Evolutionary conservation across 2,113 vertebrate genomes (phyloP).

Genomic region (Triplophysa tibetana): DNA sequence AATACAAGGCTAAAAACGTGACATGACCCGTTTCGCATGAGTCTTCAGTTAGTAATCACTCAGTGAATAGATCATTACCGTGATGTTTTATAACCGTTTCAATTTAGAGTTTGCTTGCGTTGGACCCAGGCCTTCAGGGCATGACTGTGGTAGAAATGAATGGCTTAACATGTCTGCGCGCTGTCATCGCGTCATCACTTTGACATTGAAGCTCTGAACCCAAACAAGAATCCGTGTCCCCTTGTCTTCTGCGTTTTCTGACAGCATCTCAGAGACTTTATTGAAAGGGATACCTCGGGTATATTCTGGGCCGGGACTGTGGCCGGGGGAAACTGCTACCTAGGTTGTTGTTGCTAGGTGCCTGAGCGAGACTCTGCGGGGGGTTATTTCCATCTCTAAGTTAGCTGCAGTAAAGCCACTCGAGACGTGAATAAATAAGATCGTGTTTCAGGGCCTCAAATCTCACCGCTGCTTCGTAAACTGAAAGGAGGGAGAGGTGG

Average conservation of each 20-base stretch:
- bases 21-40: neutral
- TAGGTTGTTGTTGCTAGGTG: constrained; percentile 49
- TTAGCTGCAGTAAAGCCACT: constrained; percentile 51
- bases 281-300: constrained; percentile 18
- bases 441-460: constrained; percentile 59
- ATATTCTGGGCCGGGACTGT: constrained; percentile 29
- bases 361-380: constrained; percentile 30
- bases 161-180: constrained; percentile 7
- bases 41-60: constrained; percentile 7
- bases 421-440: constrained; percentile 62
- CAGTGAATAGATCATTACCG: constrained; percentile 5
- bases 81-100: constrained; percentile 18
- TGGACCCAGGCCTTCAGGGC: neutral
- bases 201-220: constrained; percentile 42
- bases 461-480: constrained; percentile 59
- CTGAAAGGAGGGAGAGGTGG: constrained; percentile 8
- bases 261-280: constrained; percentile 40
- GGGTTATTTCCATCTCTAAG: constrained; percentile 54
- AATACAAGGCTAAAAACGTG: neutral
- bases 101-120: constrained; percentile 25
- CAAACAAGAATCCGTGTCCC: constrained; percentile 40
- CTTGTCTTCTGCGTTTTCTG: constrained; percentile 41
- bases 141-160: neutral
- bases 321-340: constrained; percentile 8
- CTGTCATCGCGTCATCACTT: constrained; percentile 35